Evolutionary conservation across 2,888 invertebrate genomes (phyloP).

Genomic region (Ceriagrion tenellum): DNA sequence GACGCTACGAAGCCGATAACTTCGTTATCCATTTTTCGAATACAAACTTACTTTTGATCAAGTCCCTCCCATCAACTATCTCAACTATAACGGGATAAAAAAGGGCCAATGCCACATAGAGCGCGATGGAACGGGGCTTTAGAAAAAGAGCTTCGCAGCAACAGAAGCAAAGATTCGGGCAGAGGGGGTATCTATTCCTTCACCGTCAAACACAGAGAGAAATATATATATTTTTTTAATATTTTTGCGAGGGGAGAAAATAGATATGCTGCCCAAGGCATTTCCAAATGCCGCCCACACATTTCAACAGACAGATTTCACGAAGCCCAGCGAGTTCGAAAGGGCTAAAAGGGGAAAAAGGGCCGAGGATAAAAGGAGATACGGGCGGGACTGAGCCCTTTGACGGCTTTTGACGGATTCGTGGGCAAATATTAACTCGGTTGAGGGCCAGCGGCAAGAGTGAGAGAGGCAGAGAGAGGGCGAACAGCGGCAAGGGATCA

Average conservation of each 20-base stretch:
- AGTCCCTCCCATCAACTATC: too few species aligned
- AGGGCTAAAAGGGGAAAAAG: background rate
- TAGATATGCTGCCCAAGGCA: background rate
- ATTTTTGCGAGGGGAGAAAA: background rate
- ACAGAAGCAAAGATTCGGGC: too few species aligned
- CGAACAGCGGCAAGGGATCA: background rate
- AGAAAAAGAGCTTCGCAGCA: too few species aligned
- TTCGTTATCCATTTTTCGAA: too few species aligned
- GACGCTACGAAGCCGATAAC: too few species aligned
- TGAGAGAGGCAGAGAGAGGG: background rate
- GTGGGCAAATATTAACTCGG: background rate
- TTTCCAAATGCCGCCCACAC: background rate
- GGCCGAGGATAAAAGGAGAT: background rate
- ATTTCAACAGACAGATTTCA: background rate
- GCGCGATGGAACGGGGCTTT: too few species aligned
- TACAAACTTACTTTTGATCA: too few species aligned
- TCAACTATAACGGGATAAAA: too few species aligned
- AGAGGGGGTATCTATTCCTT: background rate
- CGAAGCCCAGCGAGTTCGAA: background rate
- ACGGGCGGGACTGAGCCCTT: background rate
- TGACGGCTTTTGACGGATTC: conserved; percentile 19
- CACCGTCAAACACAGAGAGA: background rate
- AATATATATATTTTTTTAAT: too few species aligned
- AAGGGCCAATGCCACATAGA: too few species aligned
- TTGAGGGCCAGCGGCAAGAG: background rate